Conservation (phyloP, 2,113 vertebrate species). For the Nibea albiflora region DNA sequence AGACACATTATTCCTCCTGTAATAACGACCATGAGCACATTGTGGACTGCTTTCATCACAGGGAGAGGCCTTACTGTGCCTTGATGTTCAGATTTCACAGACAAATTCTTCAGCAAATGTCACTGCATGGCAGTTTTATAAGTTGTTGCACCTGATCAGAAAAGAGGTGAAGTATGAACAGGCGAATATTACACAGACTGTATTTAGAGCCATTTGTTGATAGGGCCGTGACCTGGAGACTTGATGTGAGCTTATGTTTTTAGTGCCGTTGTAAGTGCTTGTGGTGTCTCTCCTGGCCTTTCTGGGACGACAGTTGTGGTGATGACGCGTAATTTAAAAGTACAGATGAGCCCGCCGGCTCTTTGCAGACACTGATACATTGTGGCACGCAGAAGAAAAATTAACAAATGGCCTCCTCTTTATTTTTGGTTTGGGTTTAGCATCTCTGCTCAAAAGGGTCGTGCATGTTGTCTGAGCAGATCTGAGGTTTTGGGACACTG, state of each 20-base stretch:
- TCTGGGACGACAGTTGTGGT: slow-evolving; percentile 40
- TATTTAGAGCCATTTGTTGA: neutral
- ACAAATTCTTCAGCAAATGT: neutral
- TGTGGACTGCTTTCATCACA: neutral
- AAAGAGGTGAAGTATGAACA: neutral
- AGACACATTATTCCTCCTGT: neutral
- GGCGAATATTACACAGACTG: neutral
- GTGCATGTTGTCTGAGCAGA: slow-evolving; percentile 46
- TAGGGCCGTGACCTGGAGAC: slow-evolving; percentile 40
- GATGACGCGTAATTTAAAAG: slow-evolving; percentile 63
- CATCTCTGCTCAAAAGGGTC: slow-evolving; percentile 22
- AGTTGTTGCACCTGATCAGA: neutral
- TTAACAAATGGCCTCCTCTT: slow-evolving; percentile 52
- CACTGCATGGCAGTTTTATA: neutral
- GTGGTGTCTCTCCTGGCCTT: slow-evolving; percentile 52
- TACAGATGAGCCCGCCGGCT: slow-evolving; percentile 77
- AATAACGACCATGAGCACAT: neutral
- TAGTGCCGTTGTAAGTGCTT: slow-evolving; percentile 38
- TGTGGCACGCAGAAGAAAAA: slow-evolving; percentile 63
- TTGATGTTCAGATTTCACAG: neutral
- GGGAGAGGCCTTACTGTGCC: neutral
- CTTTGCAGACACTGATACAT: slow-evolving; percentile 69
- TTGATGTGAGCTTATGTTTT: slow-evolving; percentile 65
- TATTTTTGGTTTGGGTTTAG: slow-evolving; percentile 42
- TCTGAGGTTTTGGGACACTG: slow-evolving; percentile 47